Evolutionary conservation across 1,140 invertebrate genomes (phyloP), one percentile per base, ranked within the genome.

Genomic region (Aphelenchoides besseyi): DNA sequence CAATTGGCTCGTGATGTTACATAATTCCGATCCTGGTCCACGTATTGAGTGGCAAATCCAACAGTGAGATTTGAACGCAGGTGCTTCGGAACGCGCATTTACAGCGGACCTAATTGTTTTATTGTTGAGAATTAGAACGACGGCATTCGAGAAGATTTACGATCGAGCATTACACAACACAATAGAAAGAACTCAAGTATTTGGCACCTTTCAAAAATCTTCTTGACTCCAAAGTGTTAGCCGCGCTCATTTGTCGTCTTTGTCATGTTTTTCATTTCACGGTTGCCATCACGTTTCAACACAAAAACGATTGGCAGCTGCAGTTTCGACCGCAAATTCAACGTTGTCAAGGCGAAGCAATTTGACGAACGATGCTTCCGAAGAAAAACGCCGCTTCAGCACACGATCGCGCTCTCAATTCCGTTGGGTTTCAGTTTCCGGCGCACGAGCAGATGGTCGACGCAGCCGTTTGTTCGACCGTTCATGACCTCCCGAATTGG

Each of bases 41-140:
- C 41, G 41, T 48, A 48, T 48, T 48, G 41, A 48, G 41, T 48
- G 41, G n/a, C n/a, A n/a, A n/a, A n/a, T 48, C 41, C 41, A 12
- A 23, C 41, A 48, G 41, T 23, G 41, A 23, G 41, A 12, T 12
- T 48, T 48, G 12, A 48, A 23, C 12, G 41, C 41, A 48, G 41
- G 41, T 48, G 41, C 23, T 48, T n/a, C n/a, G n/a, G n/a, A n/a
- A n/a, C n/a, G n/a, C 12, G 41, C 41, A 48, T 48, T 48, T 48
- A 23, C 41, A 48, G 12, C 41, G 12, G 12, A 23, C 41, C 41
- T 48, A 16, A 23, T 23, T 48, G 41, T 23, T 48, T 23, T 12
- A 16, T 48, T 12, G 41, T 48, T 48, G 12, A 48, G 12, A 23
- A 48, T 48, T 23, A 23, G 41, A 48, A 48, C 41, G 41, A 23